Evolutionary conservation across 2,797 vertebrate species (phyloP).

Genomic region (Tinamus major): DNA sequence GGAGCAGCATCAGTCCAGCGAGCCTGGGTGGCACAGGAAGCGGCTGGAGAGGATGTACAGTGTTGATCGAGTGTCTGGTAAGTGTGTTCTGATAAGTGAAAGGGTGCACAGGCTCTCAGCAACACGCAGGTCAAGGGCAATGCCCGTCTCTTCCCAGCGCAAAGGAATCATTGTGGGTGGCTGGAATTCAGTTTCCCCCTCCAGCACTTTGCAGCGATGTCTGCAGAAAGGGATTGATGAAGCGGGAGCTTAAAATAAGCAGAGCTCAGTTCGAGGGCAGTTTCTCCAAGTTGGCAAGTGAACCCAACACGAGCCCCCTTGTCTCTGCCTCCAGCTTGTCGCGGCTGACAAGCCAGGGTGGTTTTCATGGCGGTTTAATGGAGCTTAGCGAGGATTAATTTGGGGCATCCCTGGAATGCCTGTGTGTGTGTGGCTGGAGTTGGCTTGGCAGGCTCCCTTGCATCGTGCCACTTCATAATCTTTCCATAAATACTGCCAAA

Average conservation of each 20-base stretch:
- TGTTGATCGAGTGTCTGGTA: slow-evolving; percentile 90
- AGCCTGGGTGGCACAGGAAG: slow-evolving; percentile 80
- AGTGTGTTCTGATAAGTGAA: slow-evolving; percentile 7
- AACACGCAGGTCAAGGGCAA: not conserved
- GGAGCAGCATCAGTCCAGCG: slow-evolving; percentile 84
- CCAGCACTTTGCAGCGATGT: fast-evolving
- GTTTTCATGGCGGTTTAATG: not conserved
- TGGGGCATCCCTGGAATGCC: not conserved
- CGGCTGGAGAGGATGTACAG: slow-evolving; percentile 96
- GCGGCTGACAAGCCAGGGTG: not conserved
- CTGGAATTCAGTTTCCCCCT: not conserved
- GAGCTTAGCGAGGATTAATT: not conserved
- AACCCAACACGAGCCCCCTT: fast-evolving
- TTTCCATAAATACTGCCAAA: not conserved
- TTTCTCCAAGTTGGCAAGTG: fast-evolving
- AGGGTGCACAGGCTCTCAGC: not conserved
- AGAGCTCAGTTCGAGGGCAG: not conserved
- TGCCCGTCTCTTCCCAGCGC: fast-evolving
- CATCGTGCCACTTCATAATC: not conserved
- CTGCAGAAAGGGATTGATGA: not conserved
- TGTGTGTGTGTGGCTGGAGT: not conserved
- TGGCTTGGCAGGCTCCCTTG: not conserved
- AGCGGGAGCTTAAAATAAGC: not conserved
- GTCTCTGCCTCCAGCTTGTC: not conserved
- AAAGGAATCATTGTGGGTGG: fast-evolving